Base-by-base conservation (phyloP, 2,888 invertebrate genomes). In the Lycia hirtaria region DNA sequence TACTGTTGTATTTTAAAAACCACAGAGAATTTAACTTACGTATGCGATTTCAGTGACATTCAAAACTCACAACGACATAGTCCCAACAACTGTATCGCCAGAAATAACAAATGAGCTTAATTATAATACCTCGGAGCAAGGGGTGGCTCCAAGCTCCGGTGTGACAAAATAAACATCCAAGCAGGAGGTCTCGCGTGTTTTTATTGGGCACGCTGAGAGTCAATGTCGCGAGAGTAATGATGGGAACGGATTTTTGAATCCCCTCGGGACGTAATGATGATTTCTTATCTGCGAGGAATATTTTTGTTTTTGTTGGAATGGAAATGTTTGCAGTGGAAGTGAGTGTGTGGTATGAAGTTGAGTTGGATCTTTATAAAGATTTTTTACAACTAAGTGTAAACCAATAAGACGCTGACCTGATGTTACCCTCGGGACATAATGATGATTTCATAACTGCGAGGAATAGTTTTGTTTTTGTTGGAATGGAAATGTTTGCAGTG, bases 21-120 rank as follows among this genome's bases (percentile, higher is more conserved):
- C n/a, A n/a, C n/a, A n/a, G n/a, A n/a, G n/a, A n/a, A n/a, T n/a
- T n/a, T n/a, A n/a, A n/a, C n/a, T n/a, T n/a, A n/a, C n/a, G n/a
- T n/a, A 24, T 9, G 24, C 24, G 9, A 1, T 24, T 24, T 3
- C 9, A 24, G 24, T 2, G n/a, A 24, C 3, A 24, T 15, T 5
- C 10, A 19, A 4, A 14, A 15, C 17, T 50, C 1, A 56, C 14
- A 35, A 20, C 28, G 57, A 58, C 57, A 58, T 14, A 41, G 52
- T 48, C 3, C 37, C 20, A 53, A 28, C 35, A 33, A 53, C 48
- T 65, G 70, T 65, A 55, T 63, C 54, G 64, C 66, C 76, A 73
- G 65, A 80, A 79, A 83, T 80, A 83, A 88, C 88, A 88, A 90
- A 90, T 88, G 87, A 84, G 85, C 89, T 87, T 88, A 88, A 91